Evolutionary conservation across 2,888 invertebrate genomes (phyloP).

Genomic region (Melanchra persicariae): DNA sequence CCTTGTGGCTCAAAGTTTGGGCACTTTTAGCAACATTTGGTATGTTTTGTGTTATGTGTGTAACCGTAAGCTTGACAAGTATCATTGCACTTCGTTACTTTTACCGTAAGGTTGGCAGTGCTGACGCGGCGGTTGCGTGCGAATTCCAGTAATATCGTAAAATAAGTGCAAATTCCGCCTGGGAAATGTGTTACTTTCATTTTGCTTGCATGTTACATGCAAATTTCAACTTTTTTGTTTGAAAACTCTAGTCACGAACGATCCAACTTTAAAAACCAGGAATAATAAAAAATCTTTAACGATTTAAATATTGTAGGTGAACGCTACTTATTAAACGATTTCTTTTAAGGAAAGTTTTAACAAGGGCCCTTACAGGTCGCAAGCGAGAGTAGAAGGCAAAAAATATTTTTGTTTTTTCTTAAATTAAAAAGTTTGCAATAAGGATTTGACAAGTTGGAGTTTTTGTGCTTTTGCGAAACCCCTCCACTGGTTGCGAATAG

Average conservation of each 20-base stretch:
- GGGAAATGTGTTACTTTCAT: slow-evolving; percentile 60
- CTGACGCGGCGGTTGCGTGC: slow-evolving; percentile 43
- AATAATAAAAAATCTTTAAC: slow-evolving; percentile 36
- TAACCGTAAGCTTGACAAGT: slow-evolving; percentile 32
- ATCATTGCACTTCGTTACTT: slow-evolving; percentile 39
- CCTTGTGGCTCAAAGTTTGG: slow-evolving; percentile 6
- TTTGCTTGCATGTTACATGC: slow-evolving; percentile 60
- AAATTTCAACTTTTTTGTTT: slow-evolving; percentile 47
- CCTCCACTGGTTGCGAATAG: slow-evolving; percentile 44
- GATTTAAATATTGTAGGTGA: slow-evolving; percentile 47
- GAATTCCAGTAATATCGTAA: slow-evolving; percentile 48
- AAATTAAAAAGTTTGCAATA: slow-evolving; percentile 73
- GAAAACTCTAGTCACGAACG: slow-evolving; percentile 28
- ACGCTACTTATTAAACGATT: slow-evolving; percentile 52
- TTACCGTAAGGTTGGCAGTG: slow-evolving; percentile 32
- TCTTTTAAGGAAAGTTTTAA: slow-evolving; percentile 68
- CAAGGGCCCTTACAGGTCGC: slow-evolving; percentile 66
- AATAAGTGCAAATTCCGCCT: slow-evolving; percentile 51
- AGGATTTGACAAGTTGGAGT: slow-evolving; percentile 49
- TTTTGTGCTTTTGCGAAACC: slow-evolving; percentile 41
- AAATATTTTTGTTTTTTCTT: slow-evolving; percentile 68
- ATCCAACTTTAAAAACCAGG: slow-evolving; percentile 26
- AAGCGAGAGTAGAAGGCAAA: slow-evolving; percentile 59
- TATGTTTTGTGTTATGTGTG: slow-evolving; percentile 20
- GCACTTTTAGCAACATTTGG: slow-evolving; percentile 24